phyloP scores from a whole-genome alignment of 1,140 invertebrate species.

The Delia radicum region DNA sequence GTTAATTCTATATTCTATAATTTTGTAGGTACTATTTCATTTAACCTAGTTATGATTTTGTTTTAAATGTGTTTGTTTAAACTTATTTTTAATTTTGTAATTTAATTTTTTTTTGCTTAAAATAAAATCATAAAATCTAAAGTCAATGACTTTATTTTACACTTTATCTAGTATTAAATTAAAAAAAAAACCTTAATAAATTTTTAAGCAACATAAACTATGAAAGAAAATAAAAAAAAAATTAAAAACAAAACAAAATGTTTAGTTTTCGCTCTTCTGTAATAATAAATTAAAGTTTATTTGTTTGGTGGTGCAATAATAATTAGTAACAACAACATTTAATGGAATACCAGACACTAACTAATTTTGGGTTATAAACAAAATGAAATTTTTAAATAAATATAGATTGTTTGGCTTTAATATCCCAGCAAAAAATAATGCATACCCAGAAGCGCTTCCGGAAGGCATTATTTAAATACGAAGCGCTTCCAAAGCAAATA shows the following conservation, averaged over 20 bases:
- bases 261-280: background rate
- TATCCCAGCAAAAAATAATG: background rate
- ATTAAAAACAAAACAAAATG: background rate
- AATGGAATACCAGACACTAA: background rate
- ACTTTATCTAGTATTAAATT: background rate
- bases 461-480: too few relatives aligned
- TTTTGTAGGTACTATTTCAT: background rate
- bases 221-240: too few relatives aligned
- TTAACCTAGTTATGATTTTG: background rate
- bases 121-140: background rate
- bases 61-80: background rate
- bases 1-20: too few relatives aligned
- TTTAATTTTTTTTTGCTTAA: background rate
- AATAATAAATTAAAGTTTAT: background rate
- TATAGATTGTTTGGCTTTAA: too few relatives aligned
- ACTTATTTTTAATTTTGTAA: background rate
- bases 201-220: too few relatives aligned
- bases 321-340: background rate
- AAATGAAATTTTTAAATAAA: too few relatives aligned
- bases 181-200: background rate
- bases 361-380: too few relatives aligned
- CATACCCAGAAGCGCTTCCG: too few relatives aligned
- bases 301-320: background rate
- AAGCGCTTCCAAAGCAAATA: too few relatives aligned
- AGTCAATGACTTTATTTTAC: background rate